Evolutionary conservation across 2,888 invertebrate species (phyloP).

Genomic region (Temnothorax ravouxi): DNA sequence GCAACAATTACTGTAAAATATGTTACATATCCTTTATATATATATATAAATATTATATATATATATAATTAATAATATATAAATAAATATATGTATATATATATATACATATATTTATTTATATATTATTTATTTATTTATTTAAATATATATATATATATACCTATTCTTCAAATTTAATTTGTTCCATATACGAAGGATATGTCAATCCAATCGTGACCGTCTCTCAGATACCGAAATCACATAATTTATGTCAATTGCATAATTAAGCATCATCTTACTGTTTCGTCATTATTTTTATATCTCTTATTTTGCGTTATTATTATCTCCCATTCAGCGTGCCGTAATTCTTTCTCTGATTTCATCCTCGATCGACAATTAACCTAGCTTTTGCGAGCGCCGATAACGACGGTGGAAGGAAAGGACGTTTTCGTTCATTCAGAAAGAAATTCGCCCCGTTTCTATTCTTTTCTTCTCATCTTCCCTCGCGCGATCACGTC

Average conservation of each 20-base stretch:
- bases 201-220: background rate
- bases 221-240: background rate
- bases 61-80: too few species aligned
- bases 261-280: background rate
- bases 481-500: background rate
- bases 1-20: background rate
- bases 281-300: background rate
- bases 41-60: too few species aligned
- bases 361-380: conserved; percentile 4
- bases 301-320: background rate
- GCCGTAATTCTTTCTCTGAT: background rate
- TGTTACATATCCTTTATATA: too few species aligned
- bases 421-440: background rate
- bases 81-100: too few species aligned
- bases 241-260: background rate
- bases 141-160: background rate
- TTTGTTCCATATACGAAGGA: background rate
- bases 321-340: background rate
- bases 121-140: too few species aligned
- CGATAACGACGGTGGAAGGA: background rate
- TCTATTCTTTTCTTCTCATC: background rate
- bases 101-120: too few species aligned
- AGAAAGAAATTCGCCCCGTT: background rate
- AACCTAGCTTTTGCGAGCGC: conserved; percentile 34
- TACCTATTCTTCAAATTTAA: background rate